Evolutionary conservation across 2,888 invertebrate species (phyloP).

Genomic region (Pollenia griseotomentosa): DNA sequence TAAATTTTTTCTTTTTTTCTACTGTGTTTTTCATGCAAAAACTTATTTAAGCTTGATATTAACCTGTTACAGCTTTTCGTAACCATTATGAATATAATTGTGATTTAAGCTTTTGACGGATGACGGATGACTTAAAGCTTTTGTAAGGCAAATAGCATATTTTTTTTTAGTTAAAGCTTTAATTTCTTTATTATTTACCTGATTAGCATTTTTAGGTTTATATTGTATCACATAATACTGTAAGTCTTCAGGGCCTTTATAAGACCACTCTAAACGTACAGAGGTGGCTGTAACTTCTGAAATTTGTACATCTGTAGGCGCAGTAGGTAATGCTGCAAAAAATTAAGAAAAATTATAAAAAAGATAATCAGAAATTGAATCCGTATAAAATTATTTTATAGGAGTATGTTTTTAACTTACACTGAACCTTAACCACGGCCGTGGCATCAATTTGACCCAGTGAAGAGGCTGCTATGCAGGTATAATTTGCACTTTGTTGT

Average conservation of each 20-base stretch:
- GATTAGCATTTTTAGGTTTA: slow-evolving; percentile 96
- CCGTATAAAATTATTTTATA: neutral
- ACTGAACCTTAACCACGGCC: slow-evolving; percentile 97
- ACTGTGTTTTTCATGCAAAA: too few species aligned
- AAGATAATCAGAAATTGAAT: neutral
- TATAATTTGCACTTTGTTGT: slow-evolving; percentile 97
- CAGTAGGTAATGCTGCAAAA: slow-evolving; percentile 92
- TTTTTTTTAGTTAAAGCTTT: neutral
- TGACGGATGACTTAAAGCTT: too few species aligned
- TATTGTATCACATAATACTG: slow-evolving; percentile 98
- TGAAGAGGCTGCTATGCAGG: slow-evolving; percentile 97
- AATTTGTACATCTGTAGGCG: slow-evolving; percentile 94
- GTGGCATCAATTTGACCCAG: slow-evolving; percentile 95
- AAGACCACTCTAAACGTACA: slow-evolving; percentile 96
- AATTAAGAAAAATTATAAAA: neutral
- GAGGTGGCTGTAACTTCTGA: slow-evolving; percentile 97
- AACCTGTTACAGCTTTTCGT: too few species aligned
- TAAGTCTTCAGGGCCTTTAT: slow-evolving; percentile 94
- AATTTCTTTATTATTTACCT: slow-evolving; percentile 83
- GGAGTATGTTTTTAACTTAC: slow-evolving; percentile 86
- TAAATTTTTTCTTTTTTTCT: too few species aligned
- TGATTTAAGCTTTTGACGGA: too few species aligned
- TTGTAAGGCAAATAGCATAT: too few species aligned
- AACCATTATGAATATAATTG: too few species aligned
- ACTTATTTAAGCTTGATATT: too few species aligned